Evolutionary conservation across 2,797 vertebrate species (phyloP).

Genomic region (Gallirallus australis): DNA sequence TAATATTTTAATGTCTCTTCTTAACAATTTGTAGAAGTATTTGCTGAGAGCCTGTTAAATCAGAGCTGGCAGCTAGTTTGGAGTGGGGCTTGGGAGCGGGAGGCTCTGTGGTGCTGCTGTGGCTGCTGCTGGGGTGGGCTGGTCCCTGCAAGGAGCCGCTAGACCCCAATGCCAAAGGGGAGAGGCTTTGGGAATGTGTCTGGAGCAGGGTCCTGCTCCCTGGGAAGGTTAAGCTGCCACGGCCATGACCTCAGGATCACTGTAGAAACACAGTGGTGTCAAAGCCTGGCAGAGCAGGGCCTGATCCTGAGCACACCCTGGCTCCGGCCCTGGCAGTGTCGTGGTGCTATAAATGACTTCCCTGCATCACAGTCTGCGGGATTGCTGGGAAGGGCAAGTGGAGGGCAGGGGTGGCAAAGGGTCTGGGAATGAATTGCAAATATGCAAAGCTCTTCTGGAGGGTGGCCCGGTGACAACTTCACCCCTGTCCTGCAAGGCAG

Average conservation of each 20-base stretch:
- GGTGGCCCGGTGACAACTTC: accelerated
- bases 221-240: not conserved
- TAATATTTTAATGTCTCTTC: not conserved
- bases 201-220: not conserved
- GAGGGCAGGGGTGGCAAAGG: not conserved
- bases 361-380: accelerated
- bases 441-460: not conserved
- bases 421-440: conserved; percentile 19
- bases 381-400: not conserved
- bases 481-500: not conserved
- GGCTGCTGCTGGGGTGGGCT: accelerated
- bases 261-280: accelerated
- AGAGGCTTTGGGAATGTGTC: not conserved
- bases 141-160: not conserved
- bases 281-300: not conserved
- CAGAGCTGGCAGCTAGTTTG: not conserved
- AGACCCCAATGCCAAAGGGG: not conserved
- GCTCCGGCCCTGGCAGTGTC: accelerated
- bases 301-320: accelerated
- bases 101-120: not conserved
- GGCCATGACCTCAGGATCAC: not conserved
- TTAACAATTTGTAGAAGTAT: not conserved
- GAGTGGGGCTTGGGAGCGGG: not conserved
- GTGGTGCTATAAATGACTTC: not conserved
- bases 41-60: not conserved